Base-by-base conservation (phyloP, 2,797 vertebrate species). In the Enteromius thamalakanensis region DNA sequence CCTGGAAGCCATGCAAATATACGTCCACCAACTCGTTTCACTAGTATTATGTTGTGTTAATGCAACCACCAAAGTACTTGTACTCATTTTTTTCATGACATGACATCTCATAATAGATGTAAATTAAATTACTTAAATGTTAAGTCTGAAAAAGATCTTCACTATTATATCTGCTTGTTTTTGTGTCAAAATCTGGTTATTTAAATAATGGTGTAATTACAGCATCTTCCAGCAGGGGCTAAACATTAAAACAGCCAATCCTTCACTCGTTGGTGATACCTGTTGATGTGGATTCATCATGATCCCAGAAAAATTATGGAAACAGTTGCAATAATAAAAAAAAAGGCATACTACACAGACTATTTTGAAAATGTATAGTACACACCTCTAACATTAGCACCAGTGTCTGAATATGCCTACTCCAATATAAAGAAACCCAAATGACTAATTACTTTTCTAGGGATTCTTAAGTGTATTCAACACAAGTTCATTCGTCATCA, bases 101-200 rank as follows among this genome's bases (percentile, higher is more conserved):
- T 37, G 45, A 49, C 49, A 32, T 71, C 23, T 80, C 67, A 26
- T 55, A 70, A 70, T 58, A 45, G 17, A 70, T 80, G 79, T 58
- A 34, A 79, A 79, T 76, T 76, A 76, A 76, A 60, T 58, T 8
- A 26, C 37, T 40, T 4, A 37, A 40, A 60, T 42, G 34, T 42
- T 60, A 26, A 42, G n/a, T 58, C 6, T 42, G n/a, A 9, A 23
- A 58, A 40, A 14, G 23, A 51, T 19, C 49, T 15, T 23, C 32
- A 17, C 26, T 53, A 17, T 17, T 62, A 23, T 15, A 12, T 70
- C 14, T 47, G 11, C 40, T 17, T 21, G 47, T 21, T 32, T 53
- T 21, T 21, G 11, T n/a, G 26, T 65, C 15, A 32, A 64, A 17
- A 26, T 29, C 26, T 32, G 62, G 29, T 34, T 34, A 8, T 65